Conservation (phyloP, 2,113 vertebrate species). For the Tupaia chinensis region DNA sequence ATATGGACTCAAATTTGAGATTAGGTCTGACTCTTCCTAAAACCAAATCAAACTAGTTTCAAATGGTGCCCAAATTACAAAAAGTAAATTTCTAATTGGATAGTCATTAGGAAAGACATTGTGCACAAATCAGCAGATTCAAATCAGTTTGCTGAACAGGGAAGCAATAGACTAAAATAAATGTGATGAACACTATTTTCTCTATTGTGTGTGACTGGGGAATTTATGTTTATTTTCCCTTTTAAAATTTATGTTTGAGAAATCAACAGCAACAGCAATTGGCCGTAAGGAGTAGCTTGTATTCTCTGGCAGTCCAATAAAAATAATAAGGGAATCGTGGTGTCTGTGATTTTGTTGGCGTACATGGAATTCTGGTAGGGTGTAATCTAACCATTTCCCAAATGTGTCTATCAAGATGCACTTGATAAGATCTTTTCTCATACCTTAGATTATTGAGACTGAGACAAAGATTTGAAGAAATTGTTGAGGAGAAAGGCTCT, state of each 20-base stretch:
- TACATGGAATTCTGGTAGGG: not conserved
- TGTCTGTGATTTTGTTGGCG: not conserved
- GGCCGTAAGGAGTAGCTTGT: not conserved
- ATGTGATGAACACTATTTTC: not conserved
- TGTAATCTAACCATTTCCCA: not conserved
- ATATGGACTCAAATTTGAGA: not conserved
- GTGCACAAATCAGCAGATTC: not conserved
- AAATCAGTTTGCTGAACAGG: not conserved
- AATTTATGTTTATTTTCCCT: slow-evolving; percentile 39
- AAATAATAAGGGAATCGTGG: not conserved
- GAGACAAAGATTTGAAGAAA: not conserved
- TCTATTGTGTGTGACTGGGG: not conserved
- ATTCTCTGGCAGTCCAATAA: not conserved
- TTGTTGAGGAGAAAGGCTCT: not conserved
- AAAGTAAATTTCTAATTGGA: slow-evolving; percentile 10
- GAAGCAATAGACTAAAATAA: not conserved
- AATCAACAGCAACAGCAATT: not conserved
- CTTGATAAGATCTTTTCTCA: slow-evolving; percentile 26
- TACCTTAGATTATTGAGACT: not conserved
- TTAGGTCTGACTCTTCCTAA: slow-evolving; percentile 4
- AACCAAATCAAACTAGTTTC: slow-evolving; percentile 1
- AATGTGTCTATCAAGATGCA: not conserved
- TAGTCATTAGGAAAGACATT: not conserved
- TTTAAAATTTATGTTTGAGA: slow-evolving; percentile 6
- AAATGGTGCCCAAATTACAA: not conserved